A percentile compares a stretch with the other conserved stretches of the same genome.
Conservation (phyloP, 2,888 invertebrate species). For the Microplitis manilae region DNA sequence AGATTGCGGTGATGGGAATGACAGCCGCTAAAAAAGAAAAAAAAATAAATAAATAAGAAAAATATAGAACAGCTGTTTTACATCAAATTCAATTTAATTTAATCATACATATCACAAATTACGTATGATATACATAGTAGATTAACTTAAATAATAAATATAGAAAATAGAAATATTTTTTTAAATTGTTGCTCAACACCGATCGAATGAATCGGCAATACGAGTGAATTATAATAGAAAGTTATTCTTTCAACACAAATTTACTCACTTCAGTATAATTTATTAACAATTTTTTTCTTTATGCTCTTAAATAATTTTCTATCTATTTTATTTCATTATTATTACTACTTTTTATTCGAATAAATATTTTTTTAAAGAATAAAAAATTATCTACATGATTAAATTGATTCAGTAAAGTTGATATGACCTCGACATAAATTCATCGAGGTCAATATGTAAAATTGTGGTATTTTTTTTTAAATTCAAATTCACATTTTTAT, state of each 20-base stretch:
- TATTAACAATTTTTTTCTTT: neutral
- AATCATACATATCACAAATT: neutral
- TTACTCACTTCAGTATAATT: neutral
- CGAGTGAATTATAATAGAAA: neutral
- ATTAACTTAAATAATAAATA: neutral
- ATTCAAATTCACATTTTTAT: no score
- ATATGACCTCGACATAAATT: neutral
- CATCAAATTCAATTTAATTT: neutral
- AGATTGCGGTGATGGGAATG: slow-evolving; percentile 79
- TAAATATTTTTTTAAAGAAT: neutral
- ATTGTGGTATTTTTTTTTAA: neutral
- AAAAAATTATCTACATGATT: neutral
- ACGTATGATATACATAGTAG: no score
- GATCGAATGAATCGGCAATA: neutral
- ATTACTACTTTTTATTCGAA: neutral
- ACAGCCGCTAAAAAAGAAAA: slow-evolving; percentile 77
- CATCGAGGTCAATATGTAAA: neutral
- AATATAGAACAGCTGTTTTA: neutral
- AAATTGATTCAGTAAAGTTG: slow-evolving; percentile 7
- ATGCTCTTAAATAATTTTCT: neutral
- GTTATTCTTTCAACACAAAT: neutral
- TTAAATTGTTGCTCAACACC: neutral
- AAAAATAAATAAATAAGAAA: neutral
- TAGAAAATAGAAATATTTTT: neutral
- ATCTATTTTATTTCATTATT: neutral